Percentiles rank a stretch among this genome's conserved stretches.
phyloP scores from a whole-genome alignment of 1,140 invertebrate species.

The Lerema accius region DNA sequence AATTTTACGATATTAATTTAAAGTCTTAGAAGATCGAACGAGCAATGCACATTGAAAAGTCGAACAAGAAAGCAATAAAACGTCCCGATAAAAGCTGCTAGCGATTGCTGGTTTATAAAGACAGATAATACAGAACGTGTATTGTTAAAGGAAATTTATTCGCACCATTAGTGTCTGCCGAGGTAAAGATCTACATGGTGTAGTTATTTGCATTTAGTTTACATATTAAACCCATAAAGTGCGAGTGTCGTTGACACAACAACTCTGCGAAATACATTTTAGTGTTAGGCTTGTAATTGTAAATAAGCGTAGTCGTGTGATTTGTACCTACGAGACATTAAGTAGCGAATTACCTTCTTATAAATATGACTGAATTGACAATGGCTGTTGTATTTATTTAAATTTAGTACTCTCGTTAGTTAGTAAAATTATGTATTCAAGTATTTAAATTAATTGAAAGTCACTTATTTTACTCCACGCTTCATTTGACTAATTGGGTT shows the following conservation, averaged over 20 bases:
- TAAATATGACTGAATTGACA: conserved; percentile 12
- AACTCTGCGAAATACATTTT: conserved; percentile 44
- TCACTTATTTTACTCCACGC: too few species aligned
- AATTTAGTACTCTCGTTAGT: conserved; percentile 28
- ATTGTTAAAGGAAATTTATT: conserved; percentile 47
- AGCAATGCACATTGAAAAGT: conserved; percentile 22
- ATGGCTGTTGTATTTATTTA: conserved; percentile 10
- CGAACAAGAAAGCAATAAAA: conserved; percentile 32
- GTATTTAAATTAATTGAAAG: too few species aligned
- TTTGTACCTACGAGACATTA: conserved; percentile 20
- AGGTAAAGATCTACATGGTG: conserved; percentile 46
- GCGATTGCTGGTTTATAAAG: conserved; percentile 40
- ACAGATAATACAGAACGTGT: conserved; percentile 38
- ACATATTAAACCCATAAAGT: conserved; percentile 71
- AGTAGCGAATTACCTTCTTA: conserved; percentile 12
- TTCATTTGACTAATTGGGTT: conserved; percentile 11
- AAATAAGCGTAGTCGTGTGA: conserved; percentile 22
- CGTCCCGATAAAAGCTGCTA: conserved; percentile 35
- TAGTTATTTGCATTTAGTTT: conserved; percentile 68
- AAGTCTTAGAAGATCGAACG: conserved; percentile 14
- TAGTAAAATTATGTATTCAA: too few species aligned
- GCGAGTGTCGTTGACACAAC: conserved; percentile 55
- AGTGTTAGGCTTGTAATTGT: conserved; percentile 33
- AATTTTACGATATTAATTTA: conserved; percentile 18
- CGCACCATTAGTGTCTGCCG: conserved; percentile 45